Base-by-base conservation (phyloP, 92 coral and sea anemone species). In the Meandrina meandrites region DNA sequence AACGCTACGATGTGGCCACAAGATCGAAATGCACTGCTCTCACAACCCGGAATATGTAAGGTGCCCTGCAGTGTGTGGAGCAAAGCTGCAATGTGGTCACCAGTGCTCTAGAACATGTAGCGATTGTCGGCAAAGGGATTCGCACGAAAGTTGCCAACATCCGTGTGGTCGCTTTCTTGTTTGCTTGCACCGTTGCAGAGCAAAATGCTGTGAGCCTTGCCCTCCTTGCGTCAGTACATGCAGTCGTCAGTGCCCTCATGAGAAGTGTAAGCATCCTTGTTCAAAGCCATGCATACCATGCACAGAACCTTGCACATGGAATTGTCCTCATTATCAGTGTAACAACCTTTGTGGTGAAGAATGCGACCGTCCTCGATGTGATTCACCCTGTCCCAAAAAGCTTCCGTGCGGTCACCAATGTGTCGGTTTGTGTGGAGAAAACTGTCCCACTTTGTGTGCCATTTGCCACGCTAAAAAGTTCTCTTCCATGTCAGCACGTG, bases 361-460 rank as follows among this genome's bases (percentile, higher is more conserved):
- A 36, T 93, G 94, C 80, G 88, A 84, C 73, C 80, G 89, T 24
- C 69, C 79, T 47, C 87, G 79, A 75, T 93, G 96, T 64, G 72
- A 91, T 19, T 87, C 81, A 31, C 89, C 92, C 21, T 93, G 96
- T 72, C 31, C 87, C 24, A 31, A 76, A 58, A 54, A 16, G 82
- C 89, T 91, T 28, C 17, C 58, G 8, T 93, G 96, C 40, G 89
- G 90, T 50, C 98, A 94, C 81, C 90, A 81, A 12, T 94, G 98
- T 32, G 78, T 91, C 53, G 98, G 98, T 35, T 80, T 94, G 30
- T 94, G 98, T 62, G 98, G 98, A 21, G 98, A 94, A 77, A 4
- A 31, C 70, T 94, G 98, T 48, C 98, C 98, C 40, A 79, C 73
- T 13, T 69, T 89, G 36, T 93, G 98, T 81, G 89, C 86, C 47